Evolutionary conservation across 1,140 invertebrate genomes (phyloP), one percentile per base, ranked within the genome.

Genomic region (Holotrichia oblita): DNA sequence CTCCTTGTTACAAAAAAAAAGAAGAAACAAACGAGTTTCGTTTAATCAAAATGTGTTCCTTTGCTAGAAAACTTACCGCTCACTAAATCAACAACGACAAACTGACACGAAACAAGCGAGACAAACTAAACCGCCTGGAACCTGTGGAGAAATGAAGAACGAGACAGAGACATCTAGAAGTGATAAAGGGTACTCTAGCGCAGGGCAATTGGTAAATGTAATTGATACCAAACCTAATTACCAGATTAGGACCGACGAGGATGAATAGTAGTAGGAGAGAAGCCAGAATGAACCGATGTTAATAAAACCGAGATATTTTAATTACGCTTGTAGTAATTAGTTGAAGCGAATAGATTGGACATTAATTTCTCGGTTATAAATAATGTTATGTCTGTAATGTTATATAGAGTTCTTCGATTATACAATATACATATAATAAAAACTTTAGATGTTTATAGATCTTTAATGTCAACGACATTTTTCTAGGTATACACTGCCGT

Each of bases 241-340:
- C 44, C 12, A 12, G 10, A 48, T 48, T 48, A 48, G 44, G 44
- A 48, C 44, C n/a, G 3, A n/a, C 12, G n/a, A n/a, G 8, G n/a
- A 48, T 3, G 8, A 3, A 14, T 12, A 3, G 12, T 48, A 12
- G 44, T 12, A 12, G n/a, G n/a, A 48, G 44, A 12, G n/a, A 48
- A n/a, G 44, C 44, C 44, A 4, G 44, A 12, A 8, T 48, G 44
- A n/a, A 12, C 7, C 44, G 44, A 12, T 48, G n/a, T 48, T 48
- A 48, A 48, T 48, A 48, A 48, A 48, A 12, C 44, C 44, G 44
- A 48, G 44, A 48, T 48, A 48, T 48, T 48, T 48, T 48, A 48
- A 48, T 48, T 48, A 48, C 44, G 44, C 44, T 48, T 3, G 44
- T 48, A 48, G 44, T 48, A 48, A 48, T 48, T 48, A 48, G 44